Evolutionary conservation across 2,113 vertebrate genomes (phyloP).

Genomic region (Syngnathoides biaculeatus): DNA sequence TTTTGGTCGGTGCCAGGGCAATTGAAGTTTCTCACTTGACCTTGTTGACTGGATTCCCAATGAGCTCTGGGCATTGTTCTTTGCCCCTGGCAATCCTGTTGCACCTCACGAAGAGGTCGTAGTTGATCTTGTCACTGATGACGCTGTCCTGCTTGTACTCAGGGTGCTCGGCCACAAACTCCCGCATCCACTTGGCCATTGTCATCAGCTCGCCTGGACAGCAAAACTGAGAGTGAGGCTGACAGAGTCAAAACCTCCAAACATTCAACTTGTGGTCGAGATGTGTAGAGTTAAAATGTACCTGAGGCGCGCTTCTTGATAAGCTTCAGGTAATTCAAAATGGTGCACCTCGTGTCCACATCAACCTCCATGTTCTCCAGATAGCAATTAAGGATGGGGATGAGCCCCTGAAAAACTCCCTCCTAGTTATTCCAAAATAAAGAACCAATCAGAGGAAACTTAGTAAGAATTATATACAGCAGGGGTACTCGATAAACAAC

Average conservation of each 20-base stretch:
- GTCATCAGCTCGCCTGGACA: constrained; percentile 91
- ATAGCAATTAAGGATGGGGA: constrained; percentile 94
- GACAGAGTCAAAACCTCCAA: neutral
- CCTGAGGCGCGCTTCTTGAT: constrained; percentile 98
- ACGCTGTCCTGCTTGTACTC: constrained; percentile 94
- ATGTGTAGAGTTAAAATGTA: constrained; percentile 47
- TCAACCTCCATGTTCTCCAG: constrained; percentile 99
- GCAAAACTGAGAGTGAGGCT: neutral
- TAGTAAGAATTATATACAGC: no score
- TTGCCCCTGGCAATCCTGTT: constrained; percentile 84
- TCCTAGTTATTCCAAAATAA: constrained; percentile 73
- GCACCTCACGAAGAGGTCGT: constrained; percentile 85
- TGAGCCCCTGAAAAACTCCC: constrained; percentile 93
- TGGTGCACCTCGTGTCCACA: constrained; percentile 95
- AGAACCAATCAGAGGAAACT: neutral
- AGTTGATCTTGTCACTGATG: constrained; percentile 92
- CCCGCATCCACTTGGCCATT: constrained; percentile 94
- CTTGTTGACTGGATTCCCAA: constrained; percentile 83
- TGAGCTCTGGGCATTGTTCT: constrained; percentile 85
- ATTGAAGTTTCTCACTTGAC: constrained; percentile 69
- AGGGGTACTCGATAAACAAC: no score
- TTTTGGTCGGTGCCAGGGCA: constrained; percentile 69
- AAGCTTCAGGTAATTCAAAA: constrained; percentile 95
- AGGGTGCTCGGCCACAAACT: constrained; percentile 85
- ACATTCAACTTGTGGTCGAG: neutral